Evolutionary conservation across 2,113 vertebrate genomes (phyloP), one percentile per base, ranked within the genome.

Genomic region (Struthidea cinerea): DNA sequence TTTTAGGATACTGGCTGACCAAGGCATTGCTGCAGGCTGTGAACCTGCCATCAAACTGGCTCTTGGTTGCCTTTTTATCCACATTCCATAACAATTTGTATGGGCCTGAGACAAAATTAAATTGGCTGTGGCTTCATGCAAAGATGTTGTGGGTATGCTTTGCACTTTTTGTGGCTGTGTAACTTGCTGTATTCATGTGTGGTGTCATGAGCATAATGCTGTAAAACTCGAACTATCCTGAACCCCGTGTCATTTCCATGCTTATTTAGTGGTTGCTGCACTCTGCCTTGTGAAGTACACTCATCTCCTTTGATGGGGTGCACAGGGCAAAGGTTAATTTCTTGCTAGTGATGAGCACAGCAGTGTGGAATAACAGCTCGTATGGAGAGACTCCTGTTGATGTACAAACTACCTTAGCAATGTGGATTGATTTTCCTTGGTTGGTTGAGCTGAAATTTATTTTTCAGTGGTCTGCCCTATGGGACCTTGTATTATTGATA

Each of bases 381-480:
- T 60, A 33, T 3, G 1, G 16, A 57, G 57, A 73, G 26, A 23
- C 60, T 91, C 14, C 46, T 68, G 50, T 61, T 79, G 90, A 37
- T 60, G 57, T 53, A 30, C 74, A 52, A 85, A 47, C 65, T 71
- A 3, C 26, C n/a, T 80, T 27, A 61, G 70, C 49, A 41, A 10
- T 41, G 14, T 41, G 71, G 82, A 80, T 77, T 86, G 82, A 69
- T 84, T 90, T 84, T 80, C 81, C 39, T 44, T 80, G 46, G n/a
- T 85, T 92, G 82, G 42, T 82, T 87, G 77, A 92, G 37, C 81
- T 85, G 69, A 60, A 89, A 91, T 91, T 57, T 87, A 26, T 91
- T 93, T 94, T 90, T 60, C 79, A 44, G 44, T 82, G 55, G 30
- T 80, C n/a, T 83, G 21, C 32, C 49, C 20, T 79, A 16, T 47